Percentiles rank a stretch among this genome's conserved stretches.
Conservation (phyloP, 2,113 vertebrate genomes). For the Actinemys pallida region DNA sequence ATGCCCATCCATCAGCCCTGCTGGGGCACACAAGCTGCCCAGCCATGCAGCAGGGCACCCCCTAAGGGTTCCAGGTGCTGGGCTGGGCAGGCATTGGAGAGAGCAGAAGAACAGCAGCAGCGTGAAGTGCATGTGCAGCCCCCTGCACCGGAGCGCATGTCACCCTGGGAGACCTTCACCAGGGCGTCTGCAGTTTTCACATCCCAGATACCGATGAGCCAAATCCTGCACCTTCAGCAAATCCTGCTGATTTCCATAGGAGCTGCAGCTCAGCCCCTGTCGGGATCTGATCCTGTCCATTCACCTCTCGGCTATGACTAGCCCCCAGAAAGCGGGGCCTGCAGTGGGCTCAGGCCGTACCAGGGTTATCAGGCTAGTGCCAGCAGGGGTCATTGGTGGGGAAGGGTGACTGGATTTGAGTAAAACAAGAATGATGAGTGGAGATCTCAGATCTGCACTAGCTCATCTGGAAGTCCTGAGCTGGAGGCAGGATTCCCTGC, state of each 20-base stretch:
- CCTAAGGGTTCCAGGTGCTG: neutral
- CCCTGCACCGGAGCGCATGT: neutral
- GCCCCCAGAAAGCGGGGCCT: neutral
- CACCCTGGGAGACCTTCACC: neutral
- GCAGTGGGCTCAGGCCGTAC: neutral
- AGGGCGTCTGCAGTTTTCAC: neutral
- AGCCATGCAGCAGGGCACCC: neutral
- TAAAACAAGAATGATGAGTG: neutral
- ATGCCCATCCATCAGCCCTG: too few species aligned
- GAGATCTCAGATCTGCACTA: neutral
- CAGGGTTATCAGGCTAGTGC: fast-evolving
- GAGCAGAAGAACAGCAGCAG: neutral
- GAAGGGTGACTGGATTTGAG: neutral
- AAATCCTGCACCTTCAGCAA: too few species aligned
- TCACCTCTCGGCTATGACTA: neutral
- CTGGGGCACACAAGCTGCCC: fast-evolving
- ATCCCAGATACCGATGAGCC: neutral
- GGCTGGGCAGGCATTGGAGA: neutral
- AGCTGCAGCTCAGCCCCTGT: neutral
- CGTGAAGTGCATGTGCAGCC: fast-evolving
- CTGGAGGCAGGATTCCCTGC: neutral
- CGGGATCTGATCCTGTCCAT: neutral
- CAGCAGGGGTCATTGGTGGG: fast-evolving
- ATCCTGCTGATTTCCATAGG: neutral
- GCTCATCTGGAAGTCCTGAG: neutral